Evolutionary conservation across 2,113 vertebrate species (phyloP).

Genomic region (Polyodon spathula): DNA sequence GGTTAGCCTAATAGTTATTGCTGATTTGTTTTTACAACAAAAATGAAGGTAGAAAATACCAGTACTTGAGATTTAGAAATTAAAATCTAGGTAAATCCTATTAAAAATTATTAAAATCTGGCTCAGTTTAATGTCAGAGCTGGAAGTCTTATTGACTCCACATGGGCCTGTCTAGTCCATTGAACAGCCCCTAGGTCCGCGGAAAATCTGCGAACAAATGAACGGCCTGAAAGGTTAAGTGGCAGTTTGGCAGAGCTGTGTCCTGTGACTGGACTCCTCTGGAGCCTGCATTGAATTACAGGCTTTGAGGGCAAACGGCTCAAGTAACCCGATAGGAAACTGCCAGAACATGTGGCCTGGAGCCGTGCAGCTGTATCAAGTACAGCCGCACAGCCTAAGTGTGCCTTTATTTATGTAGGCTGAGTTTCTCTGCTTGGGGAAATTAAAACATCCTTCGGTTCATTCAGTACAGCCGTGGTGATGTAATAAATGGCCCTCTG

Average conservation of each 20-base stretch:
- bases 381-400: constrained; percentile 14
- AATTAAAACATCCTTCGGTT: background rate
- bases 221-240: constrained; percentile 43
- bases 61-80: too few relatives aligned
- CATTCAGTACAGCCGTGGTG: background rate
- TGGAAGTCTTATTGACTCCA: background rate
- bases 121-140: too few relatives aligned
- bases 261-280: constrained; percentile 4
- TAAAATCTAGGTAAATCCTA: too few relatives aligned
- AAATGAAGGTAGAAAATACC: too few relatives aligned
- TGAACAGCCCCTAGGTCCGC: constrained; percentile 20
- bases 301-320: constrained; percentile 36
- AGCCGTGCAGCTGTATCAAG: constrained; percentile 6
- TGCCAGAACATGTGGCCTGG: constrained; percentile 40
- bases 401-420: constrained; percentile 29
- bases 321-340: constrained; percentile 44
- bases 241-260: constrained; percentile 47
- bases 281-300: constrained; percentile 30
- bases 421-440: constrained; percentile 15
- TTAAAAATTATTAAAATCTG: too few relatives aligned
- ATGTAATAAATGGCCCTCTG: background rate
- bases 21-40: too few relatives aligned
- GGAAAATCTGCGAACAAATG: constrained; percentile 44
- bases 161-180: constrained; percentile 16
- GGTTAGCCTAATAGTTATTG: too few relatives aligned